These are phyloP conservation scores for Phocides pigmalion DNA, from an alignment of 1,140 invertebrate genomes.

Conservation along the genomic window DNA sequence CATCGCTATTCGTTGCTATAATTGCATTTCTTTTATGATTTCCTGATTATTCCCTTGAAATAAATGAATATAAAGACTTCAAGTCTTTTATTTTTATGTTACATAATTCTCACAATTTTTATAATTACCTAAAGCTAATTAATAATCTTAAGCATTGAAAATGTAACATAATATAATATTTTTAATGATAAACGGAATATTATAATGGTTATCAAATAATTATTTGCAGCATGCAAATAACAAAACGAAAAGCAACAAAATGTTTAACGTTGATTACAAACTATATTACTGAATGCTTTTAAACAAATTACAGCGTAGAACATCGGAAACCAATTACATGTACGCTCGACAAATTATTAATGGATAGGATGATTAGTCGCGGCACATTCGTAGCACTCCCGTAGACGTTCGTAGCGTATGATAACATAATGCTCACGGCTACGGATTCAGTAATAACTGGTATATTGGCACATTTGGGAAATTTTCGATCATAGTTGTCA, in stretches of 20 bases:
- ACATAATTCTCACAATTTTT: too few species aligned
- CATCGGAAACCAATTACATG: slow-evolving; percentile 19
- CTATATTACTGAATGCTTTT: slow-evolving; percentile 4
- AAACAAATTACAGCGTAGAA: slow-evolving; percentile 17
- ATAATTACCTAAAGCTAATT: too few species aligned
- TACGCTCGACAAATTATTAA: slow-evolving; percentile 17
- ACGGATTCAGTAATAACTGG: slow-evolving; percentile 37
- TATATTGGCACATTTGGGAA: slow-evolving; percentile 51
- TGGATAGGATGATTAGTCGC: slow-evolving; percentile 30
- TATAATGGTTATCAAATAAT: too few species aligned
- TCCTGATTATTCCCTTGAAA: background rate
- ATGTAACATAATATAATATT: too few species aligned
- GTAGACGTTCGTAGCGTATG: slow-evolving; percentile 62
- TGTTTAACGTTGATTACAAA: background rate
- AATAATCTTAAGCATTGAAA: too few species aligned
- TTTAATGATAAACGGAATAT: too few species aligned
- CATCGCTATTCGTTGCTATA: background rate
- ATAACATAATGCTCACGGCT: slow-evolving; percentile 49
- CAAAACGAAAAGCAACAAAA: background rate
- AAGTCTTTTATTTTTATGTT: too few species aligned
- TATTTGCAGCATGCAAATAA: background rate
- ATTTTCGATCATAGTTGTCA: slow-evolving; percentile 64
- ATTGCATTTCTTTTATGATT: background rate
- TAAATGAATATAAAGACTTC: background rate
- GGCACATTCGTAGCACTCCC: slow-evolving; percentile 58